phyloP scores from a whole-genome alignment of 1,140 invertebrate genomes.

The Drosophila pallidifrons region DNA sequence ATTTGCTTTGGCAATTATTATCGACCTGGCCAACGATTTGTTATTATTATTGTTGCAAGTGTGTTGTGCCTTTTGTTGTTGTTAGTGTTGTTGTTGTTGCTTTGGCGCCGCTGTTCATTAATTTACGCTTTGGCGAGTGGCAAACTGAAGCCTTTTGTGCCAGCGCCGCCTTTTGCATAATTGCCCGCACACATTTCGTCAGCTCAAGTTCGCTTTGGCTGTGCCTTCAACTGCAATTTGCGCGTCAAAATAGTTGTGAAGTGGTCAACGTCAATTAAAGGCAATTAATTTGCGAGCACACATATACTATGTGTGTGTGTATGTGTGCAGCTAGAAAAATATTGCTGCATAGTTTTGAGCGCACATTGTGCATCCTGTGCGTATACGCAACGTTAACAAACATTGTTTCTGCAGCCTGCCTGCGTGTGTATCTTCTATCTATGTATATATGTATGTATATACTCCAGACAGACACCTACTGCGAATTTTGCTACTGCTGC shows the following conservation, averaged over 20 bases:
- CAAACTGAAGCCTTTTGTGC: slow-evolving; percentile 26
- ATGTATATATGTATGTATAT: slow-evolving; percentile 34
- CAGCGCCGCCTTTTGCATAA: slow-evolving; percentile 57
- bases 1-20: slow-evolving; percentile 70
- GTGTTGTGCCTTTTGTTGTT: slow-evolving; percentile 10
- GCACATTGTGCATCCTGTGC: slow-evolving; percentile 45
- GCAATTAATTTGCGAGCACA: slow-evolving; percentile 41
- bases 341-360: slow-evolving; percentile 62
- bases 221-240: slow-evolving; percentile 60
- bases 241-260: slow-evolving; percentile 60
- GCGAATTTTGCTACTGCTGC: slow-evolving; percentile 17
- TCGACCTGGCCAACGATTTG: slow-evolving; percentile 73
- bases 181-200: slow-evolving; percentile 59
- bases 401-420: neutral
- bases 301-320: slow-evolving; percentile 3
- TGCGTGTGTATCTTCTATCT: neutral
- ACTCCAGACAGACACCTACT: slow-evolving; percentile 61
- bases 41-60: slow-evolving; percentile 69
- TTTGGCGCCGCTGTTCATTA: slow-evolving; percentile 69
- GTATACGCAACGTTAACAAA: slow-evolving; percentile 45
- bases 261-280: slow-evolving; percentile 64
- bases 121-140: slow-evolving; percentile 50
- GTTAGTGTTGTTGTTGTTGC: slow-evolving; percentile 17
- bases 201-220: slow-evolving; percentile 39
- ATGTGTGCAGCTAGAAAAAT: slow-evolving; percentile 49